Evolutionary conservation across 2,113 vertebrate genomes (phyloP).

Genomic region (Taxidea taxus): DNA sequence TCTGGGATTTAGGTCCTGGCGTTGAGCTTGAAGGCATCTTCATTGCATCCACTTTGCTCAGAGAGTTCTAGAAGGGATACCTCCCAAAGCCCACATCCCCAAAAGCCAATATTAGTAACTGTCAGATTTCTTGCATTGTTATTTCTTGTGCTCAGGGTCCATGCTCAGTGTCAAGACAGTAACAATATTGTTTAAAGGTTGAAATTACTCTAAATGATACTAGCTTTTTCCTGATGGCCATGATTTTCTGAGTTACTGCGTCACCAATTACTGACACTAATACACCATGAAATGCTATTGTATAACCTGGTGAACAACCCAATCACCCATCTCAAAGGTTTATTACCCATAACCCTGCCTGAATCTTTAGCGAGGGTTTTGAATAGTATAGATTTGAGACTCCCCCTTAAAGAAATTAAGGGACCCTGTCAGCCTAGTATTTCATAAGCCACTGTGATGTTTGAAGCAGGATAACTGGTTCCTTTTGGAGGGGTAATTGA

Average conservation of each 20-base stretch:
- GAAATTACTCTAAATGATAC: constrained; percentile 46
- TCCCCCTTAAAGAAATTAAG: constrained; percentile 47
- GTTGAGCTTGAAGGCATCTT: neutral
- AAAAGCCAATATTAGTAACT: neutral
- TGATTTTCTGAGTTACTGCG: constrained; percentile 73
- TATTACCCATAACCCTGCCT: constrained; percentile 75
- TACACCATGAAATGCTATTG: constrained; percentile 74
- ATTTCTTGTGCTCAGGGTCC: neutral
- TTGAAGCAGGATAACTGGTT: neutral
- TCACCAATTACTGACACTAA: constrained; percentile 75
- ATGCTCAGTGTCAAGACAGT: neutral
- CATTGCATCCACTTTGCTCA: neutral
- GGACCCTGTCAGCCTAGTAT: constrained; percentile 33
- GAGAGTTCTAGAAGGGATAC: neutral
- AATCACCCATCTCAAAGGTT: constrained; percentile 45
- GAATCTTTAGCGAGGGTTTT: constrained; percentile 74
- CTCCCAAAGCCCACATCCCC: neutral
- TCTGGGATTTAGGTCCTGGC: neutral
- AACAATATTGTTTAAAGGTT: neutral
- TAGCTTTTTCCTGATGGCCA: constrained; percentile 57
- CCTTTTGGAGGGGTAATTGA: constrained; percentile 40
- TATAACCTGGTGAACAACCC: constrained; percentile 55
- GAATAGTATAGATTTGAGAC: constrained; percentile 57
- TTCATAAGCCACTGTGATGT: constrained; percentile 49
- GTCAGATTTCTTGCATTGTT: neutral